A percentile compares a stretch with the other conserved stretches of the same genome.
These are phyloP conservation scores for Hipposideros armiger DNA, from an alignment of 2,113 vertebrate species.

Conservation along the genomic window DNA sequence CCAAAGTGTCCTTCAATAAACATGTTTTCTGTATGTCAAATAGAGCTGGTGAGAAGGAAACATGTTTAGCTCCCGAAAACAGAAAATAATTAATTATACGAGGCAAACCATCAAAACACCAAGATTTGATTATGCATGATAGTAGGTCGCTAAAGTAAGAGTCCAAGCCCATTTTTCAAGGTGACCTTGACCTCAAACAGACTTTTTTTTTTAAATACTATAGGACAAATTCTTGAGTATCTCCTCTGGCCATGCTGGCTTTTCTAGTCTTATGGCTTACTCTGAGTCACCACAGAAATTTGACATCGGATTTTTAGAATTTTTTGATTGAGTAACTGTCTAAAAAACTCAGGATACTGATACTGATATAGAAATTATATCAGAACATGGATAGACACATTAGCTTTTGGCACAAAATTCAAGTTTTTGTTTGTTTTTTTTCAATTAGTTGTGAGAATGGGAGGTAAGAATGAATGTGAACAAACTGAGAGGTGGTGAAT, in stretches of 20 bases:
- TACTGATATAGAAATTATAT: neutral
- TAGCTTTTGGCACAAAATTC: neutral
- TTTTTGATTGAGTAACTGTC: neutral
- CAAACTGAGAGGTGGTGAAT: neutral
- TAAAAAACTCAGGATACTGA: neutral
- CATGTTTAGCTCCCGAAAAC: neutral
- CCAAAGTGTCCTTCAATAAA: too few species aligned
- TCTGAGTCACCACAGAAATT: neutral
- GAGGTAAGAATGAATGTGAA: neutral
- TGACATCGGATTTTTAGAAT: neutral
- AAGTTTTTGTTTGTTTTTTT: neutral
- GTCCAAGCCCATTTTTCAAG: neutral
- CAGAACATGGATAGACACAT: neutral
- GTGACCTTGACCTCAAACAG: neutral
- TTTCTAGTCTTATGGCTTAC: neutral
- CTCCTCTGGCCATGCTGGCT: neutral
- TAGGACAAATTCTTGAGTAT: neutral
- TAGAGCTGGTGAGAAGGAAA: neutral
- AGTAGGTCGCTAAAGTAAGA: neutral
- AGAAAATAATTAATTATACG: neutral
- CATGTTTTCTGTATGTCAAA: neutral
- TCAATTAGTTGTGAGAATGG: neutral
- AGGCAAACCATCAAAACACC: neutral
- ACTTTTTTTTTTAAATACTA: slow-evolving; percentile 47
- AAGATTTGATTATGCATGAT: neutral